Percentiles rank a stretch among this genome's conserved stretches.
These are phyloP conservation scores for Notocelia uddmanniana DNA, from an alignment of 2,888 invertebrate species.

Conservation along the genomic window DNA sequence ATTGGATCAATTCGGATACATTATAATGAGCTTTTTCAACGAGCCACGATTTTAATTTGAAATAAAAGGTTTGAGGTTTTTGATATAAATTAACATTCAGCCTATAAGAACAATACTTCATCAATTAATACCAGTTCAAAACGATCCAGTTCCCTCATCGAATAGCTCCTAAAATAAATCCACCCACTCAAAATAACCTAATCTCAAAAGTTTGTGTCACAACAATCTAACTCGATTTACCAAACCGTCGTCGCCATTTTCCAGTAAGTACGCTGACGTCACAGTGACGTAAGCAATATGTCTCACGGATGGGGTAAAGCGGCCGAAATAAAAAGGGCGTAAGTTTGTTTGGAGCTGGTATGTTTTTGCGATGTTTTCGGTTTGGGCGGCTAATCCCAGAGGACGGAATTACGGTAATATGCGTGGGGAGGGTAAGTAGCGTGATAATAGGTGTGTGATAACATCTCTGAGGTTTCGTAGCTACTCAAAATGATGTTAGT, in stretches of 20 bases:
- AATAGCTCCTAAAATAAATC: slow-evolving; percentile 23
- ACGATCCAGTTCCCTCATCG: not conserved
- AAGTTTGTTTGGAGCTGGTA: not conserved
- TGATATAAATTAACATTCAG: no score
- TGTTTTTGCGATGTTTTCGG: slow-evolving; percentile 6
- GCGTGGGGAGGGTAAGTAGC: slow-evolving; percentile 39
- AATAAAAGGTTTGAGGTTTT: no score
- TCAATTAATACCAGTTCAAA: no score
- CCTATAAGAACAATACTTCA: no score
- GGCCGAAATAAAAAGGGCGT: not conserved
- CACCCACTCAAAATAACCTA: slow-evolving; percentile 4
- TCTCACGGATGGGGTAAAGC: slow-evolving; percentile 29
- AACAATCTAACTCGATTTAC: slow-evolving; percentile 20
- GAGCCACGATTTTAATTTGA: no score
- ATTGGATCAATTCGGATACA: no score
- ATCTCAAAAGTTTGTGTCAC: slow-evolving; percentile 18
- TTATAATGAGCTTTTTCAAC: no score
- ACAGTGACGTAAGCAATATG: slow-evolving; percentile 37
- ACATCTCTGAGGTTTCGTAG: slow-evolving; percentile 24
- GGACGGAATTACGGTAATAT: slow-evolving; percentile 32
- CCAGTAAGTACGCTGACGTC: slow-evolving; percentile 12
- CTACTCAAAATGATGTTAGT: not conserved
- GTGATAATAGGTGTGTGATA: slow-evolving; percentile 42
- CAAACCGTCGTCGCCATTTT: slow-evolving; percentile 24
- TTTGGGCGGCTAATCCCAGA: not conserved